Evolutionary conservation across 64 coral and sea anemone species (phyloP), one percentile per base, ranked within the genome.

Genomic region (Montipora sp.): DNA sequence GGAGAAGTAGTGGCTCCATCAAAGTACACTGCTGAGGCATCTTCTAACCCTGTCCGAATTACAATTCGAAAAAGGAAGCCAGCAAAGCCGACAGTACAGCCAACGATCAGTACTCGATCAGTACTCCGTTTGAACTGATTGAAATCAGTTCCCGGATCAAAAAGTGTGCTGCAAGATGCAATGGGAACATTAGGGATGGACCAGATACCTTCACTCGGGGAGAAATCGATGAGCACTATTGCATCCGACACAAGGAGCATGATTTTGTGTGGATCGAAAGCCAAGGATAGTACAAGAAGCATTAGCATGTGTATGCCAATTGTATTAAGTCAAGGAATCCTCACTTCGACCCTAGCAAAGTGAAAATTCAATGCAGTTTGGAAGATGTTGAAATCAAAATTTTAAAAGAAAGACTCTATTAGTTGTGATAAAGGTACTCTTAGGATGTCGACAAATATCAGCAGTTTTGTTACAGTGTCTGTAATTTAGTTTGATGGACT

Each of bases 121-220:
- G 48, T n/a, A 91, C 78, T 7, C 79, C 90, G 13, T 91, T 80
- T 75, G 59, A 83, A 59, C 79, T 91, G 7, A 23, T 91, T 45
- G 79, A 91, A 9, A 16, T 91, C 18, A 92, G 48, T 53, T 24
- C 49, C 7, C 13, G 77, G 16, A 85, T 92, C 48, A 71, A 73
- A 46, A 92, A 92, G 72, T 92, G 90, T 74, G 83, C 83, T 73
- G 90, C 66, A 74, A 69, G 84, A 87, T 87, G 84, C 14, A 48
- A 69, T n/a, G 71, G 68, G 8, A 18, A 49, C 45, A 65, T 87
- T 47, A 87, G 77, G 23, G 88, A 77, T 78, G 88, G 73, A 19
- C 75, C 75, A 13, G 75, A 90, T 20, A n/a, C 11, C 11, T 78
- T 59, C 60, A 19, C 3, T 79, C 50, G 19, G 8, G 20, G 49